Evolutionary conservation across 1,140 invertebrate genomes (phyloP).

Genomic region (Macrobrachium nipponense): DNA sequence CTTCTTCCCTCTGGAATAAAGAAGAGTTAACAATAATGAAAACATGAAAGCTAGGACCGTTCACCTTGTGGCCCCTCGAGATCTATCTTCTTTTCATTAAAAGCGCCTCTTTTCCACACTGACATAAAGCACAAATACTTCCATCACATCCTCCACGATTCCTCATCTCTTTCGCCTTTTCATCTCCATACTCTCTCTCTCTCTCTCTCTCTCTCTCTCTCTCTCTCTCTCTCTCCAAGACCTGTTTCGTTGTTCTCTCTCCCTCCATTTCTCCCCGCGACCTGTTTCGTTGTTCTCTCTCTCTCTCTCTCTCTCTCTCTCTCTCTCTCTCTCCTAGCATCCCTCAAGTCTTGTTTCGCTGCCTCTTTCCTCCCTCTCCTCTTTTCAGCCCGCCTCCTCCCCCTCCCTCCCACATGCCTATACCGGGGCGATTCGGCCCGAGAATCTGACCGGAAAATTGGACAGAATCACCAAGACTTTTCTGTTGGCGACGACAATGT

Average conservation of each 20-base stretch:
- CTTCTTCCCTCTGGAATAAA: no score
- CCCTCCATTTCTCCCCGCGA: neutral
- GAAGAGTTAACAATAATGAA: no score
- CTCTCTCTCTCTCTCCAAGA: no score
- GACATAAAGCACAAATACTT: no score
- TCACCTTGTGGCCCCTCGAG: no score
- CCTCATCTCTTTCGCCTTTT: no score
- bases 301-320: neutral
- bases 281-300: neutral
- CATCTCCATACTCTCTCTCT: no score
- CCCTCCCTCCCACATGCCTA: neutral
- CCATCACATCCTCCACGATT: no score
- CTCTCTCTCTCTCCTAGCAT: neutral
- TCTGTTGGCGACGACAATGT: conserved; percentile 34
- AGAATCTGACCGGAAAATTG: conserved; percentile 46
- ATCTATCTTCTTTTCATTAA: no score
- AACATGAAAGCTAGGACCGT: no score
- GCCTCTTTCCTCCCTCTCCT: neutral
- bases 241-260: neutral
- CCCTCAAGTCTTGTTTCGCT: neutral
- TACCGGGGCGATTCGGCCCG: neutral
- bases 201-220: no score
- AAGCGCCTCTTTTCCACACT: no score
- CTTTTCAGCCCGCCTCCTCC: neutral
- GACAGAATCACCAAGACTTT: conserved; percentile 39